Evolutionary conservation across 2,113 vertebrate genomes (phyloP), one percentile per base, ranked within the genome.

Genomic region (Paralichthys olivaceus): DNA sequence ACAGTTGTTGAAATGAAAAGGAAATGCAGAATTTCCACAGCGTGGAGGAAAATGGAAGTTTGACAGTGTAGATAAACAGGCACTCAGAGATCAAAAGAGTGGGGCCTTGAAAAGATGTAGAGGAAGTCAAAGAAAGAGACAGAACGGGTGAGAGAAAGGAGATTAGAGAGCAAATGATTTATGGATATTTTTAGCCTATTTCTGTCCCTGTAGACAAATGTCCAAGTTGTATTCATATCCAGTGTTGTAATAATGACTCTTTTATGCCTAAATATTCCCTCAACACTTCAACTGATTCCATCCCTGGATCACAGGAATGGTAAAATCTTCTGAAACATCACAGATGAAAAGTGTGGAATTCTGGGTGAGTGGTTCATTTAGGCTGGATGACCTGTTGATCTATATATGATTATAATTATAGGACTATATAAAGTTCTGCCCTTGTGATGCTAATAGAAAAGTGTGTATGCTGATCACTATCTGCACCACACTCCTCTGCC

Each of bases 41-140:
- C 1, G 25, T 4, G 40, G 26, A 54, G n/a, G 17, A 25, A 49
- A 34, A 55, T 26, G 14, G 11, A 7, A 61, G 28, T 57, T 56
- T 13, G 22, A 6, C 28, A 79, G 37, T 23, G 55, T 12, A 32
- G 66, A 67, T 55, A 72, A 71, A 77, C 29, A 47, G 32, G 32
- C 55, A 70, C 57, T 20, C 3, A 37, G 51, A 45, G 40, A 66
- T 74, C 29, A 60, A 60, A 7, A 17, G 40, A 28, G 1, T 8
- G 23, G 15, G 37, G 11, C 37, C 28, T 40, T 40, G 12, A 40
- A 40, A 40, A 40, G 11, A 13, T 9, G 37, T 9, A 40, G 37
- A 40, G 37, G 12, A 40, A 40, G 37, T 13, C 37, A 40, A 40
- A 40, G 37, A 47, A 59, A 55, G 23, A 58, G 0, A 43, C 2